phyloP scores from a whole-genome alignment of 1,140 invertebrate species.

The Hyphantria cunea region DNA sequence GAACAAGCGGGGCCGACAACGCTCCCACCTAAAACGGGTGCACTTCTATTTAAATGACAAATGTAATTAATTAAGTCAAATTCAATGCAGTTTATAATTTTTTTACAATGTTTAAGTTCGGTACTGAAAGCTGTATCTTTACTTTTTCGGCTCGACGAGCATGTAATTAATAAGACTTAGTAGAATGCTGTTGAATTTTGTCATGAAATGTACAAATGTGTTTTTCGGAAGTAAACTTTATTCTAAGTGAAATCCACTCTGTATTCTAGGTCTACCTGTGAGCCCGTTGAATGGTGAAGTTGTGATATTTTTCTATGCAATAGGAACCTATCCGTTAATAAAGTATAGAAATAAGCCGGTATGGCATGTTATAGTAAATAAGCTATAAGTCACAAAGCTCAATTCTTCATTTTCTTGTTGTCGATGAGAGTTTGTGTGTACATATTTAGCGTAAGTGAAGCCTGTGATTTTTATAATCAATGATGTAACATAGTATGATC shows the following conservation, averaged over 20 bases:
- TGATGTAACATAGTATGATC: conserved; percentile 60
- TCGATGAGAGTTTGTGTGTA: conserved; percentile 77
- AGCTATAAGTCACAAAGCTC: conserved; percentile 72
- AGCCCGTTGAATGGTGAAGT: conserved; percentile 71
- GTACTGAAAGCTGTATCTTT: conserved; percentile 68
- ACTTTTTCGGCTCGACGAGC: conserved; percentile 55
- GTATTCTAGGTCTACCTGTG: conserved; percentile 76
- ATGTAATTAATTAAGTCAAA: conserved; percentile 76
- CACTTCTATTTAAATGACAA: conserved; percentile 79
- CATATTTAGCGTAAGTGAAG: conserved; percentile 77
- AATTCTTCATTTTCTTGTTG: conserved; percentile 71
- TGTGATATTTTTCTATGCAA: conserved; percentile 77
- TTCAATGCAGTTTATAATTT: conserved; percentile 74
- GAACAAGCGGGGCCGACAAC: conserved; percentile 71
- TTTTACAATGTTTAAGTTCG: conserved; percentile 73
- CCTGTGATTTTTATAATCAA: conserved; percentile 66
- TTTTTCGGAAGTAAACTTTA: conserved; percentile 77
- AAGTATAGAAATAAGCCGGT: conserved; percentile 47
- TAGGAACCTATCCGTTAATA: conserved; percentile 46
- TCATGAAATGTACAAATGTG: conserved; percentile 81
- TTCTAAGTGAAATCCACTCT: conserved; percentile 73
- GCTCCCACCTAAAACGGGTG: conserved; percentile 78
- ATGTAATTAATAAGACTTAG: conserved; percentile 70
- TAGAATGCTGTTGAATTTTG: conserved; percentile 80
- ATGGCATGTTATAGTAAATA: conserved; percentile 57